Conservation (phyloP, 92 coral and sea anemone genomes). For the Heliopora coerulea region DNA sequence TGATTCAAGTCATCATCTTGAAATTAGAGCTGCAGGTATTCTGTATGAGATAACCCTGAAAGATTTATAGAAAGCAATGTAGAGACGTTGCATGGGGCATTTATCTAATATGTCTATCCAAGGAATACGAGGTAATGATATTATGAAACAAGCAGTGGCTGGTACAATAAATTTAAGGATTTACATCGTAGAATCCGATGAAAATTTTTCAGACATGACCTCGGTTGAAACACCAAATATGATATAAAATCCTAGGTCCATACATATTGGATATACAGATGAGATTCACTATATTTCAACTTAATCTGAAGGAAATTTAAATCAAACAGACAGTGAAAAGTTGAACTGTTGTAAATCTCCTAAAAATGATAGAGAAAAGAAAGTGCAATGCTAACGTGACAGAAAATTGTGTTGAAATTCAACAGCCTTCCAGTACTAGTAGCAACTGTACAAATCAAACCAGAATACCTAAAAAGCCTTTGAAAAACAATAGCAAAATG, state of each 20-base stretch:
- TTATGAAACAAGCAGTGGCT: slow-evolving; percentile 46
- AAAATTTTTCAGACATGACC: slow-evolving; percentile 49
- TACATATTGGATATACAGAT: slow-evolving; percentile 56
- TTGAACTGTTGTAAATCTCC: no score
- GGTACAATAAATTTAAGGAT: slow-evolving; percentile 53
- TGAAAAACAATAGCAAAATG: no score
- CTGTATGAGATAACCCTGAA: slow-evolving; percentile 52
- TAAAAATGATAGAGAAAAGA: no score
- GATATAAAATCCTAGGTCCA: slow-evolving; percentile 41
- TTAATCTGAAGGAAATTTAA: neutral
- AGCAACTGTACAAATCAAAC: no score
- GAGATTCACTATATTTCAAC: slow-evolving; percentile 69
- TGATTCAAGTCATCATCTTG: slow-evolving; percentile 49
- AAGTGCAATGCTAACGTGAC: no score
- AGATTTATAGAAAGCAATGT: slow-evolving; percentile 56
- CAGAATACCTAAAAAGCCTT: no score
- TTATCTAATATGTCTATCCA: slow-evolving; percentile 49
- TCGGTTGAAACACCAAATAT: slow-evolving; percentile 60
- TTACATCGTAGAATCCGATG: slow-evolving; percentile 60
- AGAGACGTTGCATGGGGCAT: slow-evolving; percentile 45
- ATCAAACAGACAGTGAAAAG: slow-evolving; percentile 41
- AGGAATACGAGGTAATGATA: slow-evolving; percentile 61
- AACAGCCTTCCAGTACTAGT: no score
- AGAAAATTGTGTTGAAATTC: no score
- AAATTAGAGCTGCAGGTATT: slow-evolving; percentile 52